Percentiles rank a stretch among this genome's conserved stretches.
These are phyloP conservation scores for Phrynocephalus vlangalii DNA, from an alignment of 2,797 vertebrate species.

Conservation along the genomic window DNA sequence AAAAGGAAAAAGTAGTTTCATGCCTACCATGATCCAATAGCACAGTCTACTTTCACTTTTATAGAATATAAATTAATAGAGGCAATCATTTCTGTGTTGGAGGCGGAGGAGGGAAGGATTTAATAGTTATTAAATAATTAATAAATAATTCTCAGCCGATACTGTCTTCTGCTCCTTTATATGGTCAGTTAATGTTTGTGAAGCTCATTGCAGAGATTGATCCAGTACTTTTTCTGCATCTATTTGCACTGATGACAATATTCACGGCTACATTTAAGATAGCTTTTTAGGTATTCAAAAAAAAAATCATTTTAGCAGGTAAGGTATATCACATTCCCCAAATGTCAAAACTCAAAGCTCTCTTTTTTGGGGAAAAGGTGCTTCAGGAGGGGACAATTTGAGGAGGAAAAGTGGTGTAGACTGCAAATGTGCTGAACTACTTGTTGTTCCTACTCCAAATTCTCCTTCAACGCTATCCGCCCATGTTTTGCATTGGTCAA, in stretches of 20 bases:
- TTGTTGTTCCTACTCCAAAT: too few species aligned
- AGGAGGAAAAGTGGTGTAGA: too few species aligned
- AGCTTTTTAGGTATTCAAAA: conserved; percentile 63
- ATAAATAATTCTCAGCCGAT: not conserved
- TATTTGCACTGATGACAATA: conserved; percentile 63
- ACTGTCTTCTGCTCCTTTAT: not conserved
- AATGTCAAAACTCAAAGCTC: too few species aligned
- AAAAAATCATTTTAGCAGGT: conserved; percentile 68
- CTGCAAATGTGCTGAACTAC: too few species aligned
- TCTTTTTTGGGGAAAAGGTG: too few species aligned
- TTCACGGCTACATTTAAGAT: conserved; percentile 68
- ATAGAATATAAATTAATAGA: not conserved
- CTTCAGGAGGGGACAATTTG: too few species aligned
- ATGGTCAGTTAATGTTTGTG: conserved; percentile 8
- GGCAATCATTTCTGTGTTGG: not conserved
- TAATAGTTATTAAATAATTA: not conserved
- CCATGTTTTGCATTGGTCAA: too few species aligned
- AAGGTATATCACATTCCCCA: conserved; percentile 28
- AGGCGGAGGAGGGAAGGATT: not conserved
- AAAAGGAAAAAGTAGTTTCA: not conserved
- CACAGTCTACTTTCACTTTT: not conserved
- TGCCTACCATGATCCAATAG: not conserved
- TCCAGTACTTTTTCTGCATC: conserved; percentile 47
- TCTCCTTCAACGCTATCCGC: too few species aligned
- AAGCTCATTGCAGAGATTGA: not conserved